A percentile compares a stretch with the other conserved stretches of the same genome.
Evolutionary conservation across 2,888 invertebrate species (phyloP).

Genomic region (Caradrina clavipalpis): DNA sequence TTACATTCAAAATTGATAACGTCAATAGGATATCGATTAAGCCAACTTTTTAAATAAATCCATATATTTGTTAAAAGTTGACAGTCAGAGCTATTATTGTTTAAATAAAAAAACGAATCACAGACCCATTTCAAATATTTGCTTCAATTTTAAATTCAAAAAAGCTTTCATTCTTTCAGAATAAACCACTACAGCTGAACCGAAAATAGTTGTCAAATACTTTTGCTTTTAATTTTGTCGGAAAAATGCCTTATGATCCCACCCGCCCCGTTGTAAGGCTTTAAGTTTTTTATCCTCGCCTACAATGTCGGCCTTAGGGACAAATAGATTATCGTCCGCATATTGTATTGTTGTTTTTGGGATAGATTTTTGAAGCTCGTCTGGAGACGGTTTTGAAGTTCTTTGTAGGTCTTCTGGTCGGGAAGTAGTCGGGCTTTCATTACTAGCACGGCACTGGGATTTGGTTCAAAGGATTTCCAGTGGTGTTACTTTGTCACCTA

Average conservation of each 20-base stretch:
- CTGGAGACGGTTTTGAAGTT: too few species aligned
- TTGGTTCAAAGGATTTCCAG: not conserved
- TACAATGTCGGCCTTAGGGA: constrained; percentile 71
- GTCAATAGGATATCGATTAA: not conserved
- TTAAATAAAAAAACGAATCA: not conserved
- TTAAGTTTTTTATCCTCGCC: constrained; percentile 79
- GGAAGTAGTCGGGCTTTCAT: too few species aligned
- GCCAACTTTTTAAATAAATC: not conserved
- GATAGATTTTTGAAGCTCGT: constrained; percentile 17
- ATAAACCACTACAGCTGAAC: not conserved
- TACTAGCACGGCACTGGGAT: not conserved
- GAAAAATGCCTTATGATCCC: constrained; percentile 90
- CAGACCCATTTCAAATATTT: not conserved
- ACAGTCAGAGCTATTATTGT: not conserved
- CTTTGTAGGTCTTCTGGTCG: not conserved
- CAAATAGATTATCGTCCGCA: constrained; percentile 63
- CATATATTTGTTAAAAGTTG: not conserved
- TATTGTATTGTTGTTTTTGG: constrained; percentile 58
- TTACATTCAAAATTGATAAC: not conserved
- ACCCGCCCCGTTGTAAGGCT: constrained; percentile 72
- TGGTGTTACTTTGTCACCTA: too few species aligned
- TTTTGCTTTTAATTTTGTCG: constrained; percentile 17
- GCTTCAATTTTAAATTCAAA: not conserved
- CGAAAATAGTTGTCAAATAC: constrained; percentile 27
- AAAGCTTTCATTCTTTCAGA: not conserved